phyloP scores from a whole-genome alignment of 2,888 invertebrate species.

The Drosophila paranaensis region DNA sequence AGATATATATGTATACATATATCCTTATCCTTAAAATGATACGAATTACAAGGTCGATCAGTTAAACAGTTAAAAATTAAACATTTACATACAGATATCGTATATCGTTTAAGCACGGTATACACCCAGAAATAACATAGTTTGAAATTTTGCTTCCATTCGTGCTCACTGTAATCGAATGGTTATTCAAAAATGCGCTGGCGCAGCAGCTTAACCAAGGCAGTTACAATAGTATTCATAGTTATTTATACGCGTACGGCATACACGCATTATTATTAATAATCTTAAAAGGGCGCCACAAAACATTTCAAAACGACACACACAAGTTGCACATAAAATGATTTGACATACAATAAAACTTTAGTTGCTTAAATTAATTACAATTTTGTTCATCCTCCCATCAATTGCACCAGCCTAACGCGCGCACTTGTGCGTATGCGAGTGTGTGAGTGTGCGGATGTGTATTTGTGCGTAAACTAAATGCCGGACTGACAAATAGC shows the following conservation, averaged over 20 bases:
- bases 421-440: constrained; percentile 32
- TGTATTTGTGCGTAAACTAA: constrained; percentile 32
- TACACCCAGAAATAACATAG: constrained; percentile 42
- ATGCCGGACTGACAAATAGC: constrained; percentile 31
- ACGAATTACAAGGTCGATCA: constrained; percentile 18
- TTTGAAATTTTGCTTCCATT: constrained; percentile 26
- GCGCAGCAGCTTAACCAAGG: constrained; percentile 68
- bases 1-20: constrained; percentile 5
- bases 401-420: constrained; percentile 73
- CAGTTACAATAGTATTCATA: constrained; percentile 73
- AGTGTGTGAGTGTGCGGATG: constrained; percentile 13
- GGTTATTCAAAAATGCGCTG: constrained; percentile 45
- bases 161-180: constrained; percentile 64
- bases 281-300: constrained; percentile 71
- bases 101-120: constrained; percentile 44
- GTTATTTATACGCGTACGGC: constrained; percentile 45
- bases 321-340: constrained; percentile 68
- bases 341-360: constrained; percentile 77
- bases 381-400: constrained; percentile 68
- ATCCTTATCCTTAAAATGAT: constrained; percentile 25
- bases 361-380: constrained; percentile 78
- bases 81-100: constrained; percentile 44
- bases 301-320: constrained; percentile 72
- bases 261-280: constrained; percentile 50
- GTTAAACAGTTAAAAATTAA: constrained; percentile 9